A percentile compares a stretch with the other conserved stretches of the same genome.
phyloP scores from a whole-genome alignment of 2,888 invertebrate genomes.

The Oxycera nigricornis region DNA sequence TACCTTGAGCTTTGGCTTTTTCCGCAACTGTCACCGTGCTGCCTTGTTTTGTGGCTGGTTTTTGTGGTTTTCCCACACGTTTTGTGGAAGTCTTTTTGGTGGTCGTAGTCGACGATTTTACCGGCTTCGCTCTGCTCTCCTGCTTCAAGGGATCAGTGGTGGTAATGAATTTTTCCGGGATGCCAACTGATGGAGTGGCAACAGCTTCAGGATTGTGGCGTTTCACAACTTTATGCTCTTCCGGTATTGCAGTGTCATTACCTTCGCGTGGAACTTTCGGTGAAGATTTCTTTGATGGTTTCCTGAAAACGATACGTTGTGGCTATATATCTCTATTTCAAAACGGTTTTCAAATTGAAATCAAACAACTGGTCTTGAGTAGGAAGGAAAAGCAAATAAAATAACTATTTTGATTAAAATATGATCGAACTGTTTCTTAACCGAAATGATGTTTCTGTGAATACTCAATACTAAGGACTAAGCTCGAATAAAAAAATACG shows the following conservation, averaged over 20 bases:
- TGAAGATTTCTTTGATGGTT: conserved; percentile 22
- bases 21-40: conserved; percentile 36
- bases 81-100: conserved; percentile 59
- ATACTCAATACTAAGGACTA: too few species aligned
- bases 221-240: conserved; percentile 38
- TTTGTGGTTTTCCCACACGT: conserved; percentile 53
- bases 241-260: conserved; percentile 1
- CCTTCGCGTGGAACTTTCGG: background rate
- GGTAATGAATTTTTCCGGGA: conserved; percentile 46
- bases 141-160: conserved; percentile 7
- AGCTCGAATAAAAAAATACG: too few species aligned
- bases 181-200: conserved; percentile 39
- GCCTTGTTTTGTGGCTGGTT: conserved; percentile 48
- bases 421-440: too few species aligned
- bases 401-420: too few species aligned
- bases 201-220: conserved; percentile 33
- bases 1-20: conserved; percentile 70
- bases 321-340: too few species aligned
- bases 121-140: conserved; percentile 40
- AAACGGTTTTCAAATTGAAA: too few species aligned
- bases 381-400: too few species aligned
- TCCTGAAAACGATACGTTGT: background rate
- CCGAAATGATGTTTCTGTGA: too few species aligned
- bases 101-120: conserved; percentile 48
- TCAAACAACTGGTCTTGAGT: too few species aligned